phyloP scores from a whole-genome alignment of 2,797 vertebrate species.

The Bradypodion pumilum region DNA sequence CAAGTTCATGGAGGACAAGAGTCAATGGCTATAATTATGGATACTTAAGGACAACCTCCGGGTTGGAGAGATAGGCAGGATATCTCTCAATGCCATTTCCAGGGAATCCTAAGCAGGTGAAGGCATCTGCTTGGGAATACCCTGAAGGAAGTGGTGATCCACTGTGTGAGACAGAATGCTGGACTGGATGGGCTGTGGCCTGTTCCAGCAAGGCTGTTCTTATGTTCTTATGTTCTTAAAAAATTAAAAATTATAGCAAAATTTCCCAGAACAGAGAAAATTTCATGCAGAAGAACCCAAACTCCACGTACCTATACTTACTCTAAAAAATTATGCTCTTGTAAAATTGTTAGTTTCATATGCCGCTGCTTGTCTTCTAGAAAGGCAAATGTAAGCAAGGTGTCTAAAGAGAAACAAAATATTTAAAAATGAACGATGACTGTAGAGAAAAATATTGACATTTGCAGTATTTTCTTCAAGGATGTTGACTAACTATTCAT shows the following conservation, averaged over 20 bases:
- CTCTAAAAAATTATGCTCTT: constrained; percentile 82
- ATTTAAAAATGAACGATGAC: constrained; percentile 15
- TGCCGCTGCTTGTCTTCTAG: constrained; percentile 79
- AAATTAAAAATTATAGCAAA: background rate
- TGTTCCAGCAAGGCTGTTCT: no score
- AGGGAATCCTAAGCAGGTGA: no score
- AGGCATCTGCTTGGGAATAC: no score
- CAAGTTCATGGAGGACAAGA: no score
- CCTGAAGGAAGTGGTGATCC: no score
- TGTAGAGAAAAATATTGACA: constrained; percentile 10
- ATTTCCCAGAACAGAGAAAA: background rate
- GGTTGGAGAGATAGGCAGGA: no score
- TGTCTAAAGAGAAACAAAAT: constrained; percentile 66
- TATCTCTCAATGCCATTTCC: no score
- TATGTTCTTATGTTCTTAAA: no score
- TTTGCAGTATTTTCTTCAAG: background rate
- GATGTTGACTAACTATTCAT: background rate
- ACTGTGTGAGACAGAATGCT: no score
- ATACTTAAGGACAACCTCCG: no score
- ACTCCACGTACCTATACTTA: constrained; percentile 62
- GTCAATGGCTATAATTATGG: no score
- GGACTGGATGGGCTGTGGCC: no score
- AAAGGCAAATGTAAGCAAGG: constrained; percentile 74
- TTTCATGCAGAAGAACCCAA: background rate
- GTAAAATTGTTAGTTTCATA: constrained; percentile 87